Evolutionary conservation across 35 echinoderm and acorn worm genomes (phyloP).

Genomic region (Diadema setosum): DNA sequence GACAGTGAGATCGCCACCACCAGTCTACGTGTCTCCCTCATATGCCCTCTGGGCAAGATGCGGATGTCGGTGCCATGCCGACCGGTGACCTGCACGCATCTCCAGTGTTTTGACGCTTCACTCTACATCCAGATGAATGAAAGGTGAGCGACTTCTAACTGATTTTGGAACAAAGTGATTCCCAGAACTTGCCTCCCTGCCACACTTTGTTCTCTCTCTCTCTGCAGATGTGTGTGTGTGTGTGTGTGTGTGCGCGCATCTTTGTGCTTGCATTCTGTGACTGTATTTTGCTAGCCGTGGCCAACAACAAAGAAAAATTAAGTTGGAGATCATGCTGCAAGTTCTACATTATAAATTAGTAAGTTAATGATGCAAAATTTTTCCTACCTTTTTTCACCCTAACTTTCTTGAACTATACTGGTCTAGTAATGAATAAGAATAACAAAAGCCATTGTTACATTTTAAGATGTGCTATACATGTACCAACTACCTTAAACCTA

Average conservation of each 20-base stretch:
- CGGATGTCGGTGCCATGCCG: conserved; percentile 77
- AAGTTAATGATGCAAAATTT: too few species aligned
- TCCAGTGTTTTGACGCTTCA: conserved; percentile 97
- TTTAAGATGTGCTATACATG: too few species aligned
- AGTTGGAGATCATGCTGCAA: too few species aligned
- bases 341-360: too few species aligned
- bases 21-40: conserved; percentile 80
- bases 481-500: too few species aligned
- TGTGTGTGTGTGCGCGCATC: not conserved
- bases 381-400: too few species aligned
- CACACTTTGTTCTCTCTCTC: not conserved
- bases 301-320: too few species aligned
- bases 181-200: not conserved
- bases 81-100: conserved; percentile 77
- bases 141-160: conserved; percentile 33
- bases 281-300: too few species aligned
- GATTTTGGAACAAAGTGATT: not conserved
- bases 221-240: too few species aligned
- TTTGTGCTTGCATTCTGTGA: not conserved
- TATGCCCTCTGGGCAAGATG: conserved; percentile 98
- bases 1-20: conserved; percentile 99
- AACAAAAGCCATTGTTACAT: too few species aligned
- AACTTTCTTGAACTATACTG: too few species aligned
- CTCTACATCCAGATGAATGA: conserved; percentile 96
- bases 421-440: too few species aligned